Conservation (phyloP, 2,888 invertebrate genomes). For the Galeruca laticollis region DNA sequence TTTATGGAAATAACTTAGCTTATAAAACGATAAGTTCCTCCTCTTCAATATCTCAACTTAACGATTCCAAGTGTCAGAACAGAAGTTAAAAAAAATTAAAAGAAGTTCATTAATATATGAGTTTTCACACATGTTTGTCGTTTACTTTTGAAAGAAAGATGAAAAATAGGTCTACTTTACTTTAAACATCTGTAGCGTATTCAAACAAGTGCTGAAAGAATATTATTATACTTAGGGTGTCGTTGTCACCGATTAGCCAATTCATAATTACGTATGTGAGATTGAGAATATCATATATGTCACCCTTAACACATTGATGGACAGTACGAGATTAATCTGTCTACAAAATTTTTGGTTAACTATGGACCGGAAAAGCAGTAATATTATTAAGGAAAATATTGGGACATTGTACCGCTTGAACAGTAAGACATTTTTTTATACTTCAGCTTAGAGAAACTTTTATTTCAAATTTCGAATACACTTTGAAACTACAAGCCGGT, state of each 20-base stretch:
- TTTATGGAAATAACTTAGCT: neutral
- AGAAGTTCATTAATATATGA: conserved; percentile 12
- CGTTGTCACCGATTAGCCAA: neutral
- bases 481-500: too few species aligned
- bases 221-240: neutral
- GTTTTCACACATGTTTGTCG: conserved; percentile 35
- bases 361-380: too few species aligned
- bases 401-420: too few species aligned
- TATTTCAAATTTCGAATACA: too few species aligned
- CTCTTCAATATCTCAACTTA: conserved; percentile 6
- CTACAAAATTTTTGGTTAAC: too few species aligned
- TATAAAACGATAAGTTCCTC: neutral
- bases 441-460: too few species aligned
- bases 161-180: conserved; percentile 20
- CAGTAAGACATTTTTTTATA: too few species aligned
- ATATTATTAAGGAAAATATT: too few species aligned
- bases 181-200: conserved; percentile 17
- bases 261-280: neutral
- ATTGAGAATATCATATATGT: neutral
- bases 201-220: conserved; percentile 15
- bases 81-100: conserved; percentile 9
- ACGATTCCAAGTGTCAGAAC: conserved; percentile 2
- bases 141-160: conserved; percentile 26
- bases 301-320: too few species aligned
- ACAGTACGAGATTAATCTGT: too few species aligned